Conservation (phyloP, 2,888 invertebrate species). For the Camponotus fellah region DNA sequence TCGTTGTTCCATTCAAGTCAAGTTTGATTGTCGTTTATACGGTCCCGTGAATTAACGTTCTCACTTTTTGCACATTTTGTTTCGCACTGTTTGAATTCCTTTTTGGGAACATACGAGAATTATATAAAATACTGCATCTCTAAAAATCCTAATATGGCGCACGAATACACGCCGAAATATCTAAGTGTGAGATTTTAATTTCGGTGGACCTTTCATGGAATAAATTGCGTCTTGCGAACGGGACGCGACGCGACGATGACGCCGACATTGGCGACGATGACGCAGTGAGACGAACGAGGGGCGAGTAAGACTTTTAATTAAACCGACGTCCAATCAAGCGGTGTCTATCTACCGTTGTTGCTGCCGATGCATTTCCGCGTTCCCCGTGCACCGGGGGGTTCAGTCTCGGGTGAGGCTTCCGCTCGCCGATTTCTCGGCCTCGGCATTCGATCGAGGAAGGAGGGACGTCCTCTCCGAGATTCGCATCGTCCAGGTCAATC, state of each 20-base stretch:
- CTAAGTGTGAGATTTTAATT: constrained; percentile 24
- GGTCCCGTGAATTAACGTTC: constrained; percentile 19
- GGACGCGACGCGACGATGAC: constrained; percentile 18
- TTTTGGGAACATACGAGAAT: background rate
- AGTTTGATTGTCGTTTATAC: constrained; percentile 42
- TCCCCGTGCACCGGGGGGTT: constrained; percentile 58
- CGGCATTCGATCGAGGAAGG: background rate
- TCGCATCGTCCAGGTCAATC: constrained; percentile 60
- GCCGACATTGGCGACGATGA: constrained; percentile 35
- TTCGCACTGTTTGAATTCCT: background rate
- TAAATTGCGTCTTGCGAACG: constrained; percentile 14
- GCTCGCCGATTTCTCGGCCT: constrained; percentile 24
- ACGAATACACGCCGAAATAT: background rate
- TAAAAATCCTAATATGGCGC: background rate
- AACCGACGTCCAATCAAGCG: constrained; percentile 69
- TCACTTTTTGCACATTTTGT: constrained; percentile 4
- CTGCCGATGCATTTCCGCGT: constrained; percentile 72
- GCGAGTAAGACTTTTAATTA: constrained; percentile 74
- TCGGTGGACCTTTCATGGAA: constrained; percentile 27
- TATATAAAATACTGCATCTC: background rate
- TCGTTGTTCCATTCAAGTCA: constrained; percentile 51
- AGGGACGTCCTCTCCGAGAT: constrained; percentile 29
- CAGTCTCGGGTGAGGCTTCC: constrained; percentile 54
- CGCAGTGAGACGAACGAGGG: constrained; percentile 52
- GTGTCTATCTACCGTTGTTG: constrained; percentile 66